Conservation (phyloP, 1,140 invertebrate species). For the Philotrypesis tridentata region DNA sequence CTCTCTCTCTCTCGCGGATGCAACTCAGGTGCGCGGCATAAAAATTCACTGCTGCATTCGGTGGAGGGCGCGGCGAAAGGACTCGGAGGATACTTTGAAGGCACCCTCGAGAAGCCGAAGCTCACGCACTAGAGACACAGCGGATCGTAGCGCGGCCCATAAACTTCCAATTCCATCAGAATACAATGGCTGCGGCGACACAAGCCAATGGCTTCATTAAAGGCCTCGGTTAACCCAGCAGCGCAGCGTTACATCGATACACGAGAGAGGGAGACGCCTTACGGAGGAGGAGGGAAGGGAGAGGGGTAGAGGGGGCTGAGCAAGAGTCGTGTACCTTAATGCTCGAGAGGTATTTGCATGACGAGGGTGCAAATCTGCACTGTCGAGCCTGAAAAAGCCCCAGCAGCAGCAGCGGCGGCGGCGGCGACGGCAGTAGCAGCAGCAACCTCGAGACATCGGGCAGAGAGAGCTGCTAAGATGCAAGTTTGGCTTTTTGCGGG, state of each 20-base stretch:
- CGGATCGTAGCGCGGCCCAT: slow-evolving; percentile 22
- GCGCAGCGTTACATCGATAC: not conserved
- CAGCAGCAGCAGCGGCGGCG: too few species aligned
- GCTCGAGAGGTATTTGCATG: not conserved
- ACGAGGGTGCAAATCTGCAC: not conserved
- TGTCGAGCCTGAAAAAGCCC: not conserved
- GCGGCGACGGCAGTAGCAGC: too few species aligned
- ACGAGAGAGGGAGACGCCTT: too few species aligned
- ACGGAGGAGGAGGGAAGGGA: not conserved
- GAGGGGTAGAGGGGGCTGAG: too few species aligned
- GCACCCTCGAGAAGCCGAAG: slow-evolving; percentile 4
- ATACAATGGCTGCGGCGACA: slow-evolving; percentile 13
- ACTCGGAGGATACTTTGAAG: slow-evolving; percentile 40
- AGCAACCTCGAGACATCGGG: too few species aligned
- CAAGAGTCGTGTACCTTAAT: not conserved
- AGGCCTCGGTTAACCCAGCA: not conserved
- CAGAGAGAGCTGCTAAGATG: not conserved
- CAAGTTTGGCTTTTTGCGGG: not conserved
- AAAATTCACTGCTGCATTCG: slow-evolving; percentile 44
- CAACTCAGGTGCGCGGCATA: slow-evolving; percentile 46
- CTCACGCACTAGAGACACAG: not conserved
- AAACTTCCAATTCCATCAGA: slow-evolving; percentile 43
- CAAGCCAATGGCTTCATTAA: slow-evolving; percentile 42
- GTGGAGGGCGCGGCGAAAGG: slow-evolving; percentile 45
- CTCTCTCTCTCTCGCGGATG: slow-evolving; percentile 15